Percentiles rank a stretch among this genome's conserved stretches.
phyloP scores from a whole-genome alignment of 2,113 vertebrate species.

The Bettongia penicillata region DNA sequence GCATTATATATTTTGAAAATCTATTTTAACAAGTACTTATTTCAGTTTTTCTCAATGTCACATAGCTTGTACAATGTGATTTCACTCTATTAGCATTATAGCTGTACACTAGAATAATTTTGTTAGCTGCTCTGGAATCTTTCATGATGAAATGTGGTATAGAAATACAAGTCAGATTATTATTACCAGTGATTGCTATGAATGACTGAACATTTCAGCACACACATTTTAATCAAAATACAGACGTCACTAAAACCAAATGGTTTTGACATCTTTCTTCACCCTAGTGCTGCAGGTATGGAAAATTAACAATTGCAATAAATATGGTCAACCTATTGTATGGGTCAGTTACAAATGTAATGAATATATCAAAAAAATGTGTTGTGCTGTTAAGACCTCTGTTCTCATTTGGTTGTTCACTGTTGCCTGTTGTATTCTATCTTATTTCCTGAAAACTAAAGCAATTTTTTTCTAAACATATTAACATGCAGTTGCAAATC shows the following conservation, averaged over 20 bases:
- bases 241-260: conserved; percentile 77
- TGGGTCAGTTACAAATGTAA: conserved; percentile 80
- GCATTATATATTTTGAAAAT: conserved; percentile 57
- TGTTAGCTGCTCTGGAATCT: conserved; percentile 35
- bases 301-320: conserved; percentile 76
- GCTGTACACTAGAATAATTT: conserved; percentile 47
- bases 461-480: conserved; percentile 51
- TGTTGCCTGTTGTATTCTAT: conserved; percentile 36
- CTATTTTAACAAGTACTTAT: conserved; percentile 30
- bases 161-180: conserved; percentile 59
- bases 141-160: conserved; percentile 58
- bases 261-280: conserved; percentile 71
- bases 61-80: conserved; percentile 13
- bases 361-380: conserved; percentile 72
- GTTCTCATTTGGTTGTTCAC: conserved; percentile 62
- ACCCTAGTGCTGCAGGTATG: conserved; percentile 68
- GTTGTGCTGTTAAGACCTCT: conserved; percentile 67
- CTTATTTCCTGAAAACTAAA: conserved; percentile 61
- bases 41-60: conserved; percentile 34
- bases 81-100: conserved; percentile 37
- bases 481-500: conserved; percentile 53
- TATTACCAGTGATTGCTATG: conserved; percentile 58
- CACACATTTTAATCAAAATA: conserved; percentile 73
- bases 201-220: conserved; percentile 65
- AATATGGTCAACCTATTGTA: conserved; percentile 76